Evolutionary conservation across 2,888 invertebrate species (phyloP).

Genomic region (Chirona hameri): DNA sequence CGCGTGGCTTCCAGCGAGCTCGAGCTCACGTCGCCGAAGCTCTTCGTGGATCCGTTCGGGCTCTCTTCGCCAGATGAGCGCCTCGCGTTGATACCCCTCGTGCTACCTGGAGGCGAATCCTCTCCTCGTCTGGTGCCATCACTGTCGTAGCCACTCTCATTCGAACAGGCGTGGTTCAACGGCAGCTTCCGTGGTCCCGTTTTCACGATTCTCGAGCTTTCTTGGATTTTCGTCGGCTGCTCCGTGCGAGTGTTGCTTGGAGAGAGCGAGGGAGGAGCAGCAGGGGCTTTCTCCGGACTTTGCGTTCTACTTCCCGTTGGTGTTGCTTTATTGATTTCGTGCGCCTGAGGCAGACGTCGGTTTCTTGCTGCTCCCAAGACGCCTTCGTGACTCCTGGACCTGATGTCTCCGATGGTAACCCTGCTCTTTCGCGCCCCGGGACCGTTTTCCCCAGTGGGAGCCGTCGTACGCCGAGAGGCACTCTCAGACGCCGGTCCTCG

Average conservation of each 20-base stretch:
- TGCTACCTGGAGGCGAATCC: constrained; percentile 34
- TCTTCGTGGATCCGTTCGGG: not conserved
- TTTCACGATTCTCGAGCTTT: not conserved
- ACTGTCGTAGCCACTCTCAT: constrained; percentile 79
- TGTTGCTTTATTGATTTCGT: not conserved
- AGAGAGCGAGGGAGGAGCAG: not conserved
- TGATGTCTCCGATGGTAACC: constrained; percentile 27
- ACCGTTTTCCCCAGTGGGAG: no score
- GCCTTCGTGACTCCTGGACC: constrained; percentile 29
- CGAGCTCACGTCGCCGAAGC: not conserved
- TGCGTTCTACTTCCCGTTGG: not conserved
- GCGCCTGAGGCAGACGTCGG: constrained; percentile 24
- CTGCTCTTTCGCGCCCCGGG: not conserved
- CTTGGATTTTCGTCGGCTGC: not conserved
- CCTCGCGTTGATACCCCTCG: not conserved
- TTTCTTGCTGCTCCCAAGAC: constrained; percentile 1
- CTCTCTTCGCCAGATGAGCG: not conserved
- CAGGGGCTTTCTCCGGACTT: not conserved
- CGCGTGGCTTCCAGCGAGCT: not conserved
- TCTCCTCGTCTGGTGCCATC: constrained; percentile 55
- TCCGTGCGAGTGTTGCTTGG: not conserved
- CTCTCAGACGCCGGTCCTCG: constrained; percentile 73
- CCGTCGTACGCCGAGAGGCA: constrained; percentile 60
- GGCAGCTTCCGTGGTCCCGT: not conserved
- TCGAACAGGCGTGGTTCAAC: constrained; percentile 43